Evolutionary conservation across 2,888 invertebrate genomes (phyloP).

Genomic region (Caenorhabditis wallacei): DNA sequence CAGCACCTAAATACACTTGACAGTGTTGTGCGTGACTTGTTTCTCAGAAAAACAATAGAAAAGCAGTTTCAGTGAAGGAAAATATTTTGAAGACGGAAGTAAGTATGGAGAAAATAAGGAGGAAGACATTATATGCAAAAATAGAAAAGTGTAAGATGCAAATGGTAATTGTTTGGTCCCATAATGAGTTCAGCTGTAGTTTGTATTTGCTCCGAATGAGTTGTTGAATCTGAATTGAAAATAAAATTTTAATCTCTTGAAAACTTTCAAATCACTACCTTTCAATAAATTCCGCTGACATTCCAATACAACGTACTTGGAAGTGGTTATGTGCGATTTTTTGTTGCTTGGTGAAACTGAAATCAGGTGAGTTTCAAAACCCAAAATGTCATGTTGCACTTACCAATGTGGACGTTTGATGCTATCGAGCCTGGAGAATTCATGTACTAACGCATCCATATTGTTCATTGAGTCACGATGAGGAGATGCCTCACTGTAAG

Average conservation of each 20-base stretch:
- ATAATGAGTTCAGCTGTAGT: slow-evolving; percentile 38
- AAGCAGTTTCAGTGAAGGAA: not conserved
- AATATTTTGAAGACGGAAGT: not conserved
- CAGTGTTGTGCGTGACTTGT: not conserved
- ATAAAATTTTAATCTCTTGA: not conserved
- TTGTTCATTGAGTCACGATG: slow-evolving; percentile 73
- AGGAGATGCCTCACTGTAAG: slow-evolving; percentile 69
- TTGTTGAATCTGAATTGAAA: slow-evolving; percentile 68
- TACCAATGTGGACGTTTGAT: slow-evolving; percentile 73
- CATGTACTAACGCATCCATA: slow-evolving; percentile 69
- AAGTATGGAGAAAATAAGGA: not conserved
- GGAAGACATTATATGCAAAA: not conserved
- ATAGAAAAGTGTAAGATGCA: slow-evolving; percentile 2
- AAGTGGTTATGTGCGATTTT: slow-evolving; percentile 70
- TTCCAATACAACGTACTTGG: slow-evolving; percentile 76
- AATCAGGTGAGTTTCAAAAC: not conserved
- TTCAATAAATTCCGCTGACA: slow-evolving; percentile 75
- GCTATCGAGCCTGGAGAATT: slow-evolving; percentile 70
- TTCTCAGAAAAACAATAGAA: slow-evolving; percentile 3
- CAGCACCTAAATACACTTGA: slow-evolving; percentile 28
- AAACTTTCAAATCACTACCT: slow-evolving; percentile 21
- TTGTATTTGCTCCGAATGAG: slow-evolving; percentile 70
- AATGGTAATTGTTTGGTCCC: not conserved
- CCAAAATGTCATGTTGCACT: not conserved
- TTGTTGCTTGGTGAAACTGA: slow-evolving; percentile 59